Conservation (phyloP, 1,140 invertebrate genomes). For the Euglossa dilemma region DNA sequence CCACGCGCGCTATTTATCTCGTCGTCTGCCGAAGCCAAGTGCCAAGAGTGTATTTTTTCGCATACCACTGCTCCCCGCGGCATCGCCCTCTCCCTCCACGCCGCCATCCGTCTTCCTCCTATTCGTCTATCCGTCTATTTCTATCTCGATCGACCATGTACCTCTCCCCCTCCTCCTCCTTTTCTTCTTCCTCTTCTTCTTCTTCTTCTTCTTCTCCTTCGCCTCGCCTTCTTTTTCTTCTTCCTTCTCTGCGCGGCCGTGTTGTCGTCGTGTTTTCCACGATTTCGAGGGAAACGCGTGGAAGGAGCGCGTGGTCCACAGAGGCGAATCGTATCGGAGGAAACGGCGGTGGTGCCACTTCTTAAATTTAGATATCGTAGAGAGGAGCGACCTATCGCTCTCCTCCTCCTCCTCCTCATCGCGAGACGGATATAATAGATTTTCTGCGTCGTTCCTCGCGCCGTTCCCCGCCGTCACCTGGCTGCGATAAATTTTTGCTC, state of each 20-base stretch:
- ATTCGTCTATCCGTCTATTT: constrained; percentile 41
- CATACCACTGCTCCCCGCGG: constrained; percentile 40
- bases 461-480: constrained; percentile 10
- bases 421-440: constrained; percentile 30
- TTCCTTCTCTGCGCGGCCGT: not conserved
- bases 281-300: constrained; percentile 53
- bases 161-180: not conserved
- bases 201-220: not conserved
- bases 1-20: constrained; percentile 69
- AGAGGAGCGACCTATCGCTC: not conserved
- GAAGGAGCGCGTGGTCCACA: constrained; percentile 14
- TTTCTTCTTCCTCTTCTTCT: too few species aligned
- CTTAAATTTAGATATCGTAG: constrained; percentile 64
- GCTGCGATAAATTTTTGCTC: constrained; percentile 25
- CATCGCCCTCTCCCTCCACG: not conserved
- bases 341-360: constrained; percentile 46
- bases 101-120: constrained; percentile 21
- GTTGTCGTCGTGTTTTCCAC: constrained; percentile 33
- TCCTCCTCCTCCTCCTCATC: not conserved
- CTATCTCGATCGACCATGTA: not conserved
- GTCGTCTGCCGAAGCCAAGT: constrained; percentile 66
- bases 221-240: not conserved
- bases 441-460: constrained; percentile 17
- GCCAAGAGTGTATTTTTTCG: constrained; percentile 68
- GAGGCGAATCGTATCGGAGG: constrained; percentile 57